Percentiles rank a stretch among this genome's conserved stretches.
Conservation (phyloP, 2,888 invertebrate species). For the Phyllotreta cruciferae region DNA sequence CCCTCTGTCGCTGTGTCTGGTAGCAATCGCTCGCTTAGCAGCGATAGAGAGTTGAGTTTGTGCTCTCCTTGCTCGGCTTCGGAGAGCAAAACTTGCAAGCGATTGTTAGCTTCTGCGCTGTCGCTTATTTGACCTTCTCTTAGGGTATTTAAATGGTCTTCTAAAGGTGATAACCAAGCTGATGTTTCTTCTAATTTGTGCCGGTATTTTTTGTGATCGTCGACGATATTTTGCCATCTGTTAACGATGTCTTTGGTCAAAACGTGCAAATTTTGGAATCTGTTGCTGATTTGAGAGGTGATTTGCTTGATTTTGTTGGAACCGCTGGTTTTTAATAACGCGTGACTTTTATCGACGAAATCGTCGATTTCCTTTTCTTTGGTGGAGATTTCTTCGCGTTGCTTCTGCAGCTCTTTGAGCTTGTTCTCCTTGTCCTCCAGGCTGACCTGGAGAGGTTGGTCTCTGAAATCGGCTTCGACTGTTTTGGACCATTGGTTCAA, state of each 20-base stretch:
- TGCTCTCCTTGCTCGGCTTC: conserved; percentile 87
- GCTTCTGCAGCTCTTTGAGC: conserved; percentile 73
- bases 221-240: conserved; percentile 82
- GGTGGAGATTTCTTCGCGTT: conserved; percentile 76
- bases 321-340: conserved; percentile 81
- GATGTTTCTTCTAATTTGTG: conserved; percentile 78
- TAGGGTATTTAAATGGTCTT: conserved; percentile 71
- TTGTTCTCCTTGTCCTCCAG: conserved; percentile 82
- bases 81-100: conserved; percentile 74
- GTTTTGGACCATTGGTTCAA: conserved; percentile 87
- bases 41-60: conserved; percentile 75
- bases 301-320: conserved; percentile 86
- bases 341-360: conserved; percentile 90
- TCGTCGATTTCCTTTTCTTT: conserved; percentile 87
- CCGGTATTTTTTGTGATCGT: conserved; percentile 81
- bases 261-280: conserved; percentile 74
- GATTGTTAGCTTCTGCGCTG: conserved; percentile 70
- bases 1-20: conserved; percentile 93
- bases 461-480: conserved; percentile 84
- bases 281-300: conserved; percentile 85
- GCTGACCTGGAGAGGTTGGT: conserved; percentile 83
- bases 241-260: conserved; percentile 86
- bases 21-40: conserved; percentile 86
- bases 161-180: conserved; percentile 79
- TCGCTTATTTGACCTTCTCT: conserved; percentile 68